Evolutionary conservation across 2,888 invertebrate species (phyloP), one percentile per base, ranked within the genome.

Genomic region (Bombyx huttoni): DNA sequence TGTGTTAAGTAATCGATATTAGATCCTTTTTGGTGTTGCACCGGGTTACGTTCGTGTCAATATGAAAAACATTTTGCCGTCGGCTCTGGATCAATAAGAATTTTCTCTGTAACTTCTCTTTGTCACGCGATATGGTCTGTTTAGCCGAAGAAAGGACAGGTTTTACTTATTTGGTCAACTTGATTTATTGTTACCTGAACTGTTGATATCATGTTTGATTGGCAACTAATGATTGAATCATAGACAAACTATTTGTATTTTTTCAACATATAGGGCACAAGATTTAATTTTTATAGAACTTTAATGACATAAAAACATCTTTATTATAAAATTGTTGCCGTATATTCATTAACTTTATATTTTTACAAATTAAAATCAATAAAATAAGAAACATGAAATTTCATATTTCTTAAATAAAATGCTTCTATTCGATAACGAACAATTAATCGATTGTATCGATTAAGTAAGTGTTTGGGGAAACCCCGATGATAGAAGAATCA

Each of bases 41-140:
- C 65, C 61, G 63, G 65, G 62, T 62, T 40, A 8, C 61, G 69
- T 67, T 75, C 87, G 87, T 87, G 87, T 81, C 79, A 71, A 83
- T 84, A 87, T 87, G 82, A 73, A 68, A 74, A 85, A 86, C 86
- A 84, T 62, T 67, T 59, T 62, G 55, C 71, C 70, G 83, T 67
- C 86, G 86, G 86, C 76, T 57, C 63, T 59, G 64, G 63, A 65
- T 83, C 84, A 86, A 87, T 84, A 67, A 67, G 70, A 70, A 70
- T 64, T 72, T 84, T 82, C 84, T 74, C 73, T 80, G 86, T 82
- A 86, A 68, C 64, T 60, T 61, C 64, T 61, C 59, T 73, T 33
- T 50, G 80, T 70, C 79, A 84, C 77, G 59, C 64, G 78, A 82
- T 78, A 81, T 75, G 60, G 63, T 65, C 67, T 66, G 12, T 3